Conservation (phyloP, 1,140 invertebrate genomes). For the Drosophila kanapiae region DNA sequence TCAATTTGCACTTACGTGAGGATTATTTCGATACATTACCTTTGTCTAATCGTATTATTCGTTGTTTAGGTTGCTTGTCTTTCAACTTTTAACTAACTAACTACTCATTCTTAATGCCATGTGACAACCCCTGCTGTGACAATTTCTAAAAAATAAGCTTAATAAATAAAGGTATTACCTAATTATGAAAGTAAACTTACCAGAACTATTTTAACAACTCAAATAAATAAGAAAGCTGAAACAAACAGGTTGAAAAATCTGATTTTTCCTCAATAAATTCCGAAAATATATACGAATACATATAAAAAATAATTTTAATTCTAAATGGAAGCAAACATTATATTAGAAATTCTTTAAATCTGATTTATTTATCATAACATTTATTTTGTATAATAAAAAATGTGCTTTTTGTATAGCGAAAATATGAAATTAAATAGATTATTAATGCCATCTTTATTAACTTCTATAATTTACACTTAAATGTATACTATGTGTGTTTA, state of each 20-base stretch:
- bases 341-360: too few relatives aligned
- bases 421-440: too few relatives aligned
- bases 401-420: too few relatives aligned
- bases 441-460: too few relatives aligned
- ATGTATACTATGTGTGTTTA: too few relatives aligned
- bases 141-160: background rate
- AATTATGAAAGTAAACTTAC: too few relatives aligned
- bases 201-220: background rate
- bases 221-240: background rate
- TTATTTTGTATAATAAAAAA: too few relatives aligned
- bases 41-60: background rate
- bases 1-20: conserved; percentile 18
- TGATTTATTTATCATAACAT: too few relatives aligned
- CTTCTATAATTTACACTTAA: too few relatives aligned
- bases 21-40: background rate
- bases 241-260: background rate
- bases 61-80: conserved; percentile 1
- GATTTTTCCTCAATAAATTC: background rate
- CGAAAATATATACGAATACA: background rate
- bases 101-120: background rate
- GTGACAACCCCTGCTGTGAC: too few relatives aligned
- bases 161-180: background rate
- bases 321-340: too few relatives aligned
- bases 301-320: background rate
- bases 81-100: background rate